These are phyloP conservation scores for Drosophila yooni DNA, from an alignment of 2,888 invertebrate species.

Conservation along the genomic window DNA sequence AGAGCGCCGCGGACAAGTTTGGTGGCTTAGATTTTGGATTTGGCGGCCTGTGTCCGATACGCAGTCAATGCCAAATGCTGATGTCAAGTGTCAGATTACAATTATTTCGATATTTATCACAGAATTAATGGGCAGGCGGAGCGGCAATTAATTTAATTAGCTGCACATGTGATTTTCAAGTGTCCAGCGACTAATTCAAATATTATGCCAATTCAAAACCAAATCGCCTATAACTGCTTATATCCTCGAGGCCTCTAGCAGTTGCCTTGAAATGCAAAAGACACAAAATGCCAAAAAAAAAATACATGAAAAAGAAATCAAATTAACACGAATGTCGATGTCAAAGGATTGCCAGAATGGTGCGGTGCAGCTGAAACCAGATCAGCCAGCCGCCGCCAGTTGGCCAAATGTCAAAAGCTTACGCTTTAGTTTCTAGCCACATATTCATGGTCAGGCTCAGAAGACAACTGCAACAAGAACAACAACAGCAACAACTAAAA, in stretches of 20 bases:
- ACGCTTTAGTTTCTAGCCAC: conserved; percentile 48
- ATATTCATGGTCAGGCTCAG: conserved; percentile 73
- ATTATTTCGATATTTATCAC: conserved; percentile 77
- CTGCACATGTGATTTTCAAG: conserved; percentile 51
- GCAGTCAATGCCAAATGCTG: conserved; percentile 76
- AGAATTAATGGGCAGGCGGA: conserved; percentile 73
- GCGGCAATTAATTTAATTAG: conserved; percentile 79
- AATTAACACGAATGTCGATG: conserved; percentile 65
- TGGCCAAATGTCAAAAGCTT: conserved; percentile 75
- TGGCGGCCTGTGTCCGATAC: conserved; percentile 39
- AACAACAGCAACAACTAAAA: neutral
- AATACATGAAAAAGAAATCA: conserved; percentile 4
- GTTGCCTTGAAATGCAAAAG: conserved; percentile 26
- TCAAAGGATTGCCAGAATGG: conserved; percentile 69
- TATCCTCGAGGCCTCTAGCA: conserved; percentile 41
- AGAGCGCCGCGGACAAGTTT: conserved; percentile 72
- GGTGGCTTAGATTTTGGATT: conserved; percentile 31
- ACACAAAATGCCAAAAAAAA: conserved; percentile 8
- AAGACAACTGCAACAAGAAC: neutral
- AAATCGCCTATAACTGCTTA: conserved; percentile 13
- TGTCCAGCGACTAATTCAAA: conserved; percentile 7
- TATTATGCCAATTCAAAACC: conserved; percentile 40
- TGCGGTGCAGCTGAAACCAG: conserved; percentile 20
- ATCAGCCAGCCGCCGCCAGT: conserved; percentile 38
- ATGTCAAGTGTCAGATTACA: conserved; percentile 80